Base-by-base conservation (phyloP, 2,888 invertebrate genomes). In the Macrosiphum euphorbiae region DNA sequence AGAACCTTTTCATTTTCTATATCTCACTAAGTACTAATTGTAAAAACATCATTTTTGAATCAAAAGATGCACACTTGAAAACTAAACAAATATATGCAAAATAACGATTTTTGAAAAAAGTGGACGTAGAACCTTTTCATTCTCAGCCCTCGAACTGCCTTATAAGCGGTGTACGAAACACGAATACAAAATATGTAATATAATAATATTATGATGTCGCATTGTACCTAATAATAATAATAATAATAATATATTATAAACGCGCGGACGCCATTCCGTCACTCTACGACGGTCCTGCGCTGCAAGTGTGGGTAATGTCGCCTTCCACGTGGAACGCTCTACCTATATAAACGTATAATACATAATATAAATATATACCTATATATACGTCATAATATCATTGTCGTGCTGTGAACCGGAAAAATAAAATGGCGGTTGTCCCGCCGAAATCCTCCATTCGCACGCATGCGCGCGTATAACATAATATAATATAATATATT, bases 351-450 rank as follows among this genome's bases (percentile, higher is more conserved):
- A 24, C 0, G 5, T 35, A 35, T 78, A 16, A 52, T 52, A n/a
- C 78, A 35, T 2, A 35, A 78, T 78, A 78, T 78, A 78, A 78
- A 78, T 35, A 35, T 78, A 8, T 26, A 58, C 55, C 5, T 26
- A 26, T 67, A n/a, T 35, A 35, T 16, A 16, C 2, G 1, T 58
- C 55, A 8, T 26, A 26, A 78, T 78, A 78, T 78, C 20, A 78
- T 78, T 41, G 35, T 78, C 78, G 78, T 78, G 20, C 35, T 41
- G 90, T 50, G 50, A 67, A 67, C 90, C 67, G n/a, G 44, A 86
- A 58, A 91, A 85, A 91, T 86, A 91, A 91, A 91, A 91, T 91
- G 91, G 91, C 86, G 91, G 85, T 86, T 2, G 44, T 58, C 11
- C n/a, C 28, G 85, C 85, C 91, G n/a, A 86, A 91, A 91, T 55